Conservation (phyloP, 2,797 vertebrate species). For the Pteronotus mesoamericanus region DNA sequence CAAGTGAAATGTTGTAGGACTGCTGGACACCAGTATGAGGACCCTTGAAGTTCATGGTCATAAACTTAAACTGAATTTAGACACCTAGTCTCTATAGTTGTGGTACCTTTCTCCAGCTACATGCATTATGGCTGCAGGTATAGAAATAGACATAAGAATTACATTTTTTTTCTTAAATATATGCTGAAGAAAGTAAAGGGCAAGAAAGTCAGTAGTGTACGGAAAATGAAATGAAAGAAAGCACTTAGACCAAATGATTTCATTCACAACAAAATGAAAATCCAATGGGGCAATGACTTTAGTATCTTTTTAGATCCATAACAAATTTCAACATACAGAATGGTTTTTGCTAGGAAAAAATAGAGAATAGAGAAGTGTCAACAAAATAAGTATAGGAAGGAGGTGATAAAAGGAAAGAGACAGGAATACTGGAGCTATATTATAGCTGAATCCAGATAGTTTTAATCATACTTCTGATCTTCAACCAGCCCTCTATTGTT, state of each 20-base stretch:
- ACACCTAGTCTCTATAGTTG: neutral
- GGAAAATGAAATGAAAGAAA: neutral
- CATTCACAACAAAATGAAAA: neutral
- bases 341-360: neutral
- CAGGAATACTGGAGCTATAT: neutral
- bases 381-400: neutral
- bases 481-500: neutral
- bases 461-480: neutral
- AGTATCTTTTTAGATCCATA: neutral
- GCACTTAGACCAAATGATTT: neutral
- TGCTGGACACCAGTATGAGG: neutral
- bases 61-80: conserved; percentile 7
- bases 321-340: neutral
- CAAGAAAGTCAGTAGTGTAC: neutral
- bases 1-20: neutral
- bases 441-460: neutral
- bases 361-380: neutral
- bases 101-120: neutral
- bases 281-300: neutral
- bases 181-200: neutral
- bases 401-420: neutral
- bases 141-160: neutral
- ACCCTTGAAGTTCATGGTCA: neutral
- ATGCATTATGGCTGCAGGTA: neutral
- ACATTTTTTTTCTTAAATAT: neutral